Evolutionary conservation across 2,888 invertebrate genomes (phyloP).

Genomic region (Neoascia interrupta): DNA sequence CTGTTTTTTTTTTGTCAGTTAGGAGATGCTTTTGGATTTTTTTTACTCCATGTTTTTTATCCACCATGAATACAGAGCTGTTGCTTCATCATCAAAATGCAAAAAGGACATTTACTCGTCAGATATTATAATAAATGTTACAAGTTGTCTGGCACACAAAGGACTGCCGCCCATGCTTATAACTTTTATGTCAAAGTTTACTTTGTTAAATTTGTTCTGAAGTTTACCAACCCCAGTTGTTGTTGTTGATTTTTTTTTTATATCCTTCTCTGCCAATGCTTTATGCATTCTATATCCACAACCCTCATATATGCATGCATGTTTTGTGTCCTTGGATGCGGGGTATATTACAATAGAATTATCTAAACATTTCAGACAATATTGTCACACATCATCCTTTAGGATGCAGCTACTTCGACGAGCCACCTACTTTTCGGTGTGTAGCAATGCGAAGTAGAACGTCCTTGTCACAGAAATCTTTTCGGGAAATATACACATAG

Average conservation of each 20-base stretch:
- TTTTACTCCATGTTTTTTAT: too few species aligned
- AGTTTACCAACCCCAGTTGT: constrained; percentile 53
- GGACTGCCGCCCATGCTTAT: constrained; percentile 46
- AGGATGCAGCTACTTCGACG: constrained; percentile 1
- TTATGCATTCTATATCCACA: constrained; percentile 36
- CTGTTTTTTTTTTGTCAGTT: too few species aligned
- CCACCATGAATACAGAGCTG: constrained; percentile 22
- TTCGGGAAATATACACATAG: constrained; percentile 10
- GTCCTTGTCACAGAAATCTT: not conserved
- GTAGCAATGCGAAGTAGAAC: constrained; percentile 7
- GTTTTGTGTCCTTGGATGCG: constrained; percentile 39
- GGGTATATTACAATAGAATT: constrained; percentile 47
- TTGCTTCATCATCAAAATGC: constrained; percentile 42
- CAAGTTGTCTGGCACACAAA: constrained; percentile 62
- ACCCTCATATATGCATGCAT: constrained; percentile 19
- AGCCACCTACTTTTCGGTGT: not conserved
- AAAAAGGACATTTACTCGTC: constrained; percentile 57
- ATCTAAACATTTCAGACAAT: constrained; percentile 39
- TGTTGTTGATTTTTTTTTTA: too few species aligned
- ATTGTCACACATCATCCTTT: constrained; percentile 33
- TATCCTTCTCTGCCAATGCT: not conserved
- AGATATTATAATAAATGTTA: constrained; percentile 40
- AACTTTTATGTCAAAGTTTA: constrained; percentile 66
- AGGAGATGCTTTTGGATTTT: too few species aligned
- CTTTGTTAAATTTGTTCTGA: constrained; percentile 64